These are phyloP conservation scores for Saguinus imperator DNA, from an alignment of 2,113 vertebrate genomes.

Conservation along the genomic window DNA sequence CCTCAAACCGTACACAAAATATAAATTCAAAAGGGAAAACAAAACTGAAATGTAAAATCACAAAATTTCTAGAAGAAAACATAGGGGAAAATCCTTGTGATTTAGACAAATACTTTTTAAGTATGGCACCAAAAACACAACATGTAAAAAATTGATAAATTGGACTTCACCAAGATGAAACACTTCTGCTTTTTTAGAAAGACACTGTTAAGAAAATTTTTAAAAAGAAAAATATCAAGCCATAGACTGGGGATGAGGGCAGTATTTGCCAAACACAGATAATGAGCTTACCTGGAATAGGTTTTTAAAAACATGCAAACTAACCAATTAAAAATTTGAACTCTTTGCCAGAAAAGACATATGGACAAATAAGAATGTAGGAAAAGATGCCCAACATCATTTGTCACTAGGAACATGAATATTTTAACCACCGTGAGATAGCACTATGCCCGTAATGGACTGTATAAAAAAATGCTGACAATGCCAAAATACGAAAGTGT, in stretches of 20 bases:
- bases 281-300: not conserved
- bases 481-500: not conserved
- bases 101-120: not conserved
- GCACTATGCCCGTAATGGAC: not conserved
- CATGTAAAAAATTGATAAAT: not conserved
- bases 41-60: not conserved
- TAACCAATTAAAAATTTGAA: not conserved
- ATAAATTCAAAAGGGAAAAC: not conserved
- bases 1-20: not conserved
- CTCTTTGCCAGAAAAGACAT: not conserved
- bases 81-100: not conserved
- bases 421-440: not conserved
- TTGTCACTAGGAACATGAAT: not conserved
- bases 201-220: not conserved
- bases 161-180: not conserved
- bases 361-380: not conserved
- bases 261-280: not conserved
- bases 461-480: not conserved
- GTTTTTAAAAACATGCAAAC: not conserved
- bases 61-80: not conserved
- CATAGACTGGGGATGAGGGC: not conserved
- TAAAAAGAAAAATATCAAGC: not conserved
- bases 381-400: not conserved
- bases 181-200: not conserved
- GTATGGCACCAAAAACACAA: not conserved